Percentiles rank a stretch among this genome's conserved stretches.
phyloP scores from a whole-genome alignment of 2,113 vertebrate genomes.

The Grammatotria lemairii region DNA sequence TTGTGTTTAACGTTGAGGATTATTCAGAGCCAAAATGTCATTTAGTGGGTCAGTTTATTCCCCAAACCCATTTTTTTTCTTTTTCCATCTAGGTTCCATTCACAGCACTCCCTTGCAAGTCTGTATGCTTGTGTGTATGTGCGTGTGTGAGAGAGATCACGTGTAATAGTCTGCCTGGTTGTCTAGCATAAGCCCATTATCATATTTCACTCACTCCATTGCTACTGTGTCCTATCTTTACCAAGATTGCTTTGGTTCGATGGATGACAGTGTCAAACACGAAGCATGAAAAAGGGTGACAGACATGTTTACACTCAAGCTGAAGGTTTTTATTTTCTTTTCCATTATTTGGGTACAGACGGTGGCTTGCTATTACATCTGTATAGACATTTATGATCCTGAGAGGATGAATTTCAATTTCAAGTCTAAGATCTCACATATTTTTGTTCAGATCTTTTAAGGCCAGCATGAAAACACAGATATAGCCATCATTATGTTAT shows the following conservation, averaged over 20 bases:
- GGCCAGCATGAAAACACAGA: neutral
- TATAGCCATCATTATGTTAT: neutral
- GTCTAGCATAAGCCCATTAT: slow-evolving; percentile 13
- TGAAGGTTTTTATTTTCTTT: neutral
- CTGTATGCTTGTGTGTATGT: neutral
- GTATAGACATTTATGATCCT: neutral
- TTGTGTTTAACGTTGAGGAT: neutral
- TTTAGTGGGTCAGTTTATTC: neutral
- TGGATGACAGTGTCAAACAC: slow-evolving; percentile 15
- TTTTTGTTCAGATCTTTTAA: neutral
- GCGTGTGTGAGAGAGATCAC: neutral
- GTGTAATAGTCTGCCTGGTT: neutral
- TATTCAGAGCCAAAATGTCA: slow-evolving; percentile 6
- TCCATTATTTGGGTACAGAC: neutral
- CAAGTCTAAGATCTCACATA: neutral
- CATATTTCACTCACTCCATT: slow-evolving; percentile 18
- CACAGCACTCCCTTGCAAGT: neutral
- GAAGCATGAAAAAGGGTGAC: neutral
- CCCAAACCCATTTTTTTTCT: neutral
- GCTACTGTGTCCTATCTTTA: neutral
- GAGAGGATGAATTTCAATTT: neutral
- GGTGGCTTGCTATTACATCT: neutral
- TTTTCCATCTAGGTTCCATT: neutral
- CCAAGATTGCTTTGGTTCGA: neutral
- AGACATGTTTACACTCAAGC: neutral